Conservation (phyloP, 2,113 vertebrate genomes). For the Camelus dromedarius region DNA sequence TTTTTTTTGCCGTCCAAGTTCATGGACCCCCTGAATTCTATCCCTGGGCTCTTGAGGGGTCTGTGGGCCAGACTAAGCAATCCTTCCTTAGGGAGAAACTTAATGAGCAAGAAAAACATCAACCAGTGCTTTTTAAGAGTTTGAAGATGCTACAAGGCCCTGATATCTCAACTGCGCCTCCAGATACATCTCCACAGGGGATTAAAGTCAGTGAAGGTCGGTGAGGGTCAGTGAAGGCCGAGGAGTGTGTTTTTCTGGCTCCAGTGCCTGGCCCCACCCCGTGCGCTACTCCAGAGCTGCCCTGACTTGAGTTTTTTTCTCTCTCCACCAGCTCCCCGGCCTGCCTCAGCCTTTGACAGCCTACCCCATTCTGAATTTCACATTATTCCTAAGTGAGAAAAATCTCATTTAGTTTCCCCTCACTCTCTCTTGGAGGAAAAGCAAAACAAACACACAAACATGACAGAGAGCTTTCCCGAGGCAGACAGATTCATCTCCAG, state of each 20-base stretch:
- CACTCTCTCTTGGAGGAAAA: slow-evolving; percentile 50
- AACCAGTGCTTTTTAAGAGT: neutral
- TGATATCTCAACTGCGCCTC: neutral
- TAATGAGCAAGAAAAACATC: neutral
- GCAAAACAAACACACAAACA: slow-evolving; percentile 61
- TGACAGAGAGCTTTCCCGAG: slow-evolving; percentile 35
- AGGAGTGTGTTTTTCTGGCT: neutral
- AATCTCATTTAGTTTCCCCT: slow-evolving; percentile 59
- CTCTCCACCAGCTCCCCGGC: neutral
- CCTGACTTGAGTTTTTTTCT: neutral
- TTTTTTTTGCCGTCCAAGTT: neutral
- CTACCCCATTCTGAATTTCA: slow-evolving; percentile 11
- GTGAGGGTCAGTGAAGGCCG: no score
- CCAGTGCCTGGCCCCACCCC: fast-evolving
- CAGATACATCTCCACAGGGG: neutral
- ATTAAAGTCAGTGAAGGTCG: neutral
- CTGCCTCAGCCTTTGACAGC: neutral
- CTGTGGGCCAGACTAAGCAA: neutral
- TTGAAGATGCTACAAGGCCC: neutral
- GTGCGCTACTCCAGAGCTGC: neutral
- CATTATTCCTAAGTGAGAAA: neutral
- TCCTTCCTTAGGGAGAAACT: neutral
- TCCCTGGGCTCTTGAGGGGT: neutral
- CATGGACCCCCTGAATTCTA: neutral
- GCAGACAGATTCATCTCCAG: slow-evolving; percentile 44